phyloP scores from a whole-genome alignment of 2,113 vertebrate species.

The Oenanthe oenanthe region DNA sequence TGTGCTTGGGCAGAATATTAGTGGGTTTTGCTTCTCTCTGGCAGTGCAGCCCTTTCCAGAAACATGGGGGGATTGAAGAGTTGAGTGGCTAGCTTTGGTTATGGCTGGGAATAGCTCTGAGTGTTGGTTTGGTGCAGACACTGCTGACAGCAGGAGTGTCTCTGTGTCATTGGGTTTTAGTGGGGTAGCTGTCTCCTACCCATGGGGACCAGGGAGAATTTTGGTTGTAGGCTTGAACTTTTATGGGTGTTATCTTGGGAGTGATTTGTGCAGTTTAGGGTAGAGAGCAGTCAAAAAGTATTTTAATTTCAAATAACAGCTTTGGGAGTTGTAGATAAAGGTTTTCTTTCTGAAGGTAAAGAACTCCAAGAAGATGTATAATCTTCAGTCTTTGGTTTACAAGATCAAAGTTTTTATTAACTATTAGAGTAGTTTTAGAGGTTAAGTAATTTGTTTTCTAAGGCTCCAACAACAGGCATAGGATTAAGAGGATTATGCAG shows the following conservation, averaged over 20 bases:
- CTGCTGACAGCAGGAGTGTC: no score
- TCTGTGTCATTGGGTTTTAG: not conserved
- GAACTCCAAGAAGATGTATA: not conserved
- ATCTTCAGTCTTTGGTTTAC: not conserved
- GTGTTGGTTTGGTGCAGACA: not conserved
- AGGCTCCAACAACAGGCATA: not conserved
- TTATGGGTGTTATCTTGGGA: not conserved
- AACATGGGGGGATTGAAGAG: no score
- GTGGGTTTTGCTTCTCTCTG: not conserved
- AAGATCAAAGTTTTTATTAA: not conserved
- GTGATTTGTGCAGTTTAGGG: not conserved
- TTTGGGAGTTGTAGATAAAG: not conserved
- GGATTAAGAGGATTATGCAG: not conserved
- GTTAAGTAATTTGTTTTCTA: not conserved
- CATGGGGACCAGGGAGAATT: not conserved
- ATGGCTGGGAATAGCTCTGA: not conserved
- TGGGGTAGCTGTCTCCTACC: no score
- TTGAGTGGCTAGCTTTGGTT: no score
- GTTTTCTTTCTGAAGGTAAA: not conserved
- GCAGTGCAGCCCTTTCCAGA: not conserved
- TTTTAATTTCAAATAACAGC: not conserved
- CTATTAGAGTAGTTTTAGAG: not conserved
- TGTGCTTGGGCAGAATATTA: not conserved
- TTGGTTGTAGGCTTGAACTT: not conserved
- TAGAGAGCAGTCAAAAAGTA: not conserved